Evolutionary conservation across 2,797 vertebrate species (phyloP).

Genomic region (Pampus argenteus): DNA sequence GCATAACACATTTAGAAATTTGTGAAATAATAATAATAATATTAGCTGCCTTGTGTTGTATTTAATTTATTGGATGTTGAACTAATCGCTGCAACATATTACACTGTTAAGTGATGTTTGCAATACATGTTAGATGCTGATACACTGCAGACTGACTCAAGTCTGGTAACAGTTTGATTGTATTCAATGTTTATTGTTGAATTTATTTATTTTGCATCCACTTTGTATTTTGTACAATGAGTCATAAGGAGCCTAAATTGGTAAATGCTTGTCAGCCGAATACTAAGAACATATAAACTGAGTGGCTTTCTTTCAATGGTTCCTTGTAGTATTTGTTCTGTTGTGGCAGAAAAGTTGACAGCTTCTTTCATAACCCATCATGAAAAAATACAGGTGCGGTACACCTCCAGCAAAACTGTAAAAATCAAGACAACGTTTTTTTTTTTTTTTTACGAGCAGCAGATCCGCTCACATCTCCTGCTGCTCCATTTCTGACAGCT

Average conservation of each 20-base stretch:
- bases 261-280: neutral
- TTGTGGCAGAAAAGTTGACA: neutral
- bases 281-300: neutral
- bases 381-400: neutral
- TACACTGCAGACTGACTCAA: neutral
- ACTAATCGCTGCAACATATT: neutral
- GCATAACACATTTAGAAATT: neutral
- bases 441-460: too few relatives aligned
- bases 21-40: too few relatives aligned
- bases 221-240: neutral
- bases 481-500: slow-evolving; percentile 3
- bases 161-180: neutral
- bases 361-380: neutral
- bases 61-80: neutral
- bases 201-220: too few relatives aligned
- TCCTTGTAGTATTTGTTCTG: neutral
- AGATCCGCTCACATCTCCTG: neutral
- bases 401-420: neutral
- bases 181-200: neutral
- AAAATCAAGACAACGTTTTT: neutral
- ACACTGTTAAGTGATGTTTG: neutral
- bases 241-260: neutral
- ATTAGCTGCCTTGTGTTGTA: neutral
- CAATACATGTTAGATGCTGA: neutral
- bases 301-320: neutral